Base-by-base conservation (phyloP, 30 jellyfish, hydroid and myxozoan genomes). In the Sanderia malayensis region DNA sequence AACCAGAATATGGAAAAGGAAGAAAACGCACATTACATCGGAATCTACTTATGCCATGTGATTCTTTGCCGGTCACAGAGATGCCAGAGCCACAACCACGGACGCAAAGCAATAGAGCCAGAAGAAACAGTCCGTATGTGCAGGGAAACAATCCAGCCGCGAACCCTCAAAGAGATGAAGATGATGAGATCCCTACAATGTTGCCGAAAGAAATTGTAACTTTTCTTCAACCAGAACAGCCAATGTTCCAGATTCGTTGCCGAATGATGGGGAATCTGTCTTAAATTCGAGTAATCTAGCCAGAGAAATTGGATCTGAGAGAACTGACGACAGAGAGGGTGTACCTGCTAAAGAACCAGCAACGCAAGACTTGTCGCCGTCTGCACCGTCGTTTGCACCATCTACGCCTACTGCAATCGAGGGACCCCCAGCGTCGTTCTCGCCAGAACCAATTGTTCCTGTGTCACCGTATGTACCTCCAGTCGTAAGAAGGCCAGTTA, bases 21-120 rank as follows among this genome's bases (percentile, higher is more conserved):
- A 19, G 25, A 20, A 28, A 19, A 17, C 46, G 49, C 46, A 28
- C 49, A 61, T 27, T 61, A 17, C 46, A 61, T 28, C 74, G 49
- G 6, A 61, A 61, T 61, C 46, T 20, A 19, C 74, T 61, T 19
- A 2, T 19, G 46, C 74, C 74, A 23, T 61, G 74, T 28, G 31
- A 55, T 24, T 37, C 52, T 37, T 37, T 37, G 52, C 67, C 67
- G 18, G 67, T 55, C 31, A 55, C 67, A 37, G 52, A 37, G 52
- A 37, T 37, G 52, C 52, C 52, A 37, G 52, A 37, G 52, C 52
- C 52, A 37, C 52, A 37, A 37, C 52, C 52, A 37, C 52, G 52
- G 52, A 37, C 52, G 52, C 52, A 37, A 37, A 37, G 52, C 52
- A 37, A 37, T 37, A 37, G 52, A 37, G 52, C 52, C 52, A 37